Percentiles rank a stretch among this genome's conserved stretches.
These are phyloP conservation scores for Antennarius maculatus DNA, from an alignment of 2,797 vertebrate species.

Conservation along the genomic window DNA sequence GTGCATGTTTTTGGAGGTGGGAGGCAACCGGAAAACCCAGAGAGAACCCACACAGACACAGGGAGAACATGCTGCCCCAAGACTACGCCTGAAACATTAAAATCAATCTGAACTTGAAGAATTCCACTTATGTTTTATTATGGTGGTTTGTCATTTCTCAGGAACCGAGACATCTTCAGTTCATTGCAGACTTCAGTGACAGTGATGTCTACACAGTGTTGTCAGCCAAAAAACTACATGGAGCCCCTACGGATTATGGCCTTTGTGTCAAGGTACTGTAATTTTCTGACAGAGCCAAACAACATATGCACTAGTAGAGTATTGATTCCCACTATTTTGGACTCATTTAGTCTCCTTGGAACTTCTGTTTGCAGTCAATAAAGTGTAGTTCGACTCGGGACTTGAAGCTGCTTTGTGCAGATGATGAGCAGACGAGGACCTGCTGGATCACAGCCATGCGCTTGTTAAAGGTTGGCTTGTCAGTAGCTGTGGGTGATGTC, in stretches of 20 bases:
- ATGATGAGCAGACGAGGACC: conserved; percentile 92
- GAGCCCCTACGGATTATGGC: conserved; percentile 90
- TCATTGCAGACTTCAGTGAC: conserved; percentile 93
- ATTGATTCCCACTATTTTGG: conserved; percentile 31
- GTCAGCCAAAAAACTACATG: conserved; percentile 89
- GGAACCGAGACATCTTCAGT: conserved; percentile 97
- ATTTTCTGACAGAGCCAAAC: conserved; percentile 19
- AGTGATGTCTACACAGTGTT: conserved; percentile 90
- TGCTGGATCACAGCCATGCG: conserved; percentile 98
- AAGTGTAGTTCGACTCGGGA: conserved; percentile 90
- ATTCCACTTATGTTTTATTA: conserved; percentile 5
- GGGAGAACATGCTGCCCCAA: too few relatives aligned
- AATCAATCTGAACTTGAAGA: neutral
- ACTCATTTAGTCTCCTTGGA: conserved; percentile 29
- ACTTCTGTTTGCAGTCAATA: conserved; percentile 84
- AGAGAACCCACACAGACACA: too few relatives aligned
- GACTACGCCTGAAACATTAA: too few relatives aligned
- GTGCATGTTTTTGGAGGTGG: too few relatives aligned
- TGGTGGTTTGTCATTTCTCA: conserved; percentile 63
- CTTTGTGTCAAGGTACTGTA: conserved; percentile 94
- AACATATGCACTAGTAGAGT: conserved; percentile 13
- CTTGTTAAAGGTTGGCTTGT: conserved; percentile 90
- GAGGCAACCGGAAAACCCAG: too few relatives aligned
- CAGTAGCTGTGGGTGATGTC: conserved; percentile 54
- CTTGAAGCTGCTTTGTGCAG: conserved; percentile 96